Base-by-base conservation (phyloP, 1,140 invertebrate species). In the Carcinoscorpius rotundicauda region DNA sequence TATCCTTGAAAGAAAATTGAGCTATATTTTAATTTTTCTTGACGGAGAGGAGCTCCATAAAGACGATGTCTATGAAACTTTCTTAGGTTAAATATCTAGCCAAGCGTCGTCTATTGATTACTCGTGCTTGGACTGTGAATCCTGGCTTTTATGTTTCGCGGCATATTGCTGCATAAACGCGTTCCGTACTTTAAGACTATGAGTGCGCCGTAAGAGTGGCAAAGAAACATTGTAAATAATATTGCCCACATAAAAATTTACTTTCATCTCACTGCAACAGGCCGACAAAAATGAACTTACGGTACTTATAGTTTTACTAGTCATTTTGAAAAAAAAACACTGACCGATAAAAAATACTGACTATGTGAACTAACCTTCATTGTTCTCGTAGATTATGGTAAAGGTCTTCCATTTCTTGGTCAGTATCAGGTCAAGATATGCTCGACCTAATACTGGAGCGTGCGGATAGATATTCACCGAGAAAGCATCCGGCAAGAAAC, bases 381-480 rank as follows among this genome's bases (percentile, higher is more conserved):
- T 93, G 78, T 88, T 91, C 77, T 97, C 93, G 75, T 96, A 97
- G 65, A 97, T 87, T 68, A 97, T 92, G 9, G 91, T 93, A 75
- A 96, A 96, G 29, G 86, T 86, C 75, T 88, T 89, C 93, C 93
- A 97, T 49, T 86, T 86, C 85, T 87, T 92, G 56, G 87, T 84
- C 74, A 87, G 84, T 49, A 95, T 86, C 64, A 96, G 78, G 80
- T 95, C 91, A 58, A 91, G 86, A 76, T 91, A 94, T 6, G 91
- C 91, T 81, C 88, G 86, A 64, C 91, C 91, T n/a, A 97, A 78
- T 11, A 87, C 86, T 61, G 86, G 86, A 6, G 92, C 91, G 80
- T 96, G 89, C 0, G 93, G 93, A 79, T 92, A 93, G n/a, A 97
- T 81, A 80, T 95, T 96, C 69, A 97, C 89, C 11, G 94, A 84